phyloP scores from a whole-genome alignment of 2,113 vertebrate genomes.

The Prolemur simus region DNA sequence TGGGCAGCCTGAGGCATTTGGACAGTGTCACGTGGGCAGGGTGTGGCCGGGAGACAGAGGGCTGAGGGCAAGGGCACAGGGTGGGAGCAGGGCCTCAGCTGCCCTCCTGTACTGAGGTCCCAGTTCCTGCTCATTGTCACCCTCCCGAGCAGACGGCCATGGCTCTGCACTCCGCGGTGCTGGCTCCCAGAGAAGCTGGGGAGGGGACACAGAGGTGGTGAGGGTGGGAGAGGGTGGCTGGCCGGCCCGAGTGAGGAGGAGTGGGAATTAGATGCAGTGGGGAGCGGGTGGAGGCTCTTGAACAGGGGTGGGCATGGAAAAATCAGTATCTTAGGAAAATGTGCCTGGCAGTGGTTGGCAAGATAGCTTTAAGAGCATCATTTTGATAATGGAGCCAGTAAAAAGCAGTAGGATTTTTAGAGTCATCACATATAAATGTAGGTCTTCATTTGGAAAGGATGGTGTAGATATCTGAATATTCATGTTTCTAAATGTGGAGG shows the following conservation, averaged over 20 bases:
- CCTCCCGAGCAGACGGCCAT: neutral
- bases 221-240: neutral
- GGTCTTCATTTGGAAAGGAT: constrained; percentile 31
- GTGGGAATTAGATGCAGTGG: neutral
- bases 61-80: neutral
- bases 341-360: neutral
- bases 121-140: neutral
- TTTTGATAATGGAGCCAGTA: constrained; percentile 25
- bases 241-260: neutral
- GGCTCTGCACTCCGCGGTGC: neutral
- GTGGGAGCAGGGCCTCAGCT: neutral
- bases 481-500: constrained; percentile 46
- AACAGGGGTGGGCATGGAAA: neutral
- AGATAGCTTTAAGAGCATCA: constrained; percentile 7
- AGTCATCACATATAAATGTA: constrained; percentile 49
- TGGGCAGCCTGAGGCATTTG: neutral
- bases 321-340: neutral
- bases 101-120: neutral
- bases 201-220: neutral
- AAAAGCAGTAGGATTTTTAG: constrained; percentile 16
- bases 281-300: neutral
- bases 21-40: neutral
- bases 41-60: neutral
- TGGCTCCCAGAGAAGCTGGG: neutral
- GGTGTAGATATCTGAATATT: constrained; percentile 50